Evolutionary conservation across 2,113 vertebrate genomes (phyloP), one percentile per base, ranked within the genome.

Genomic region (Scytalopus superciliaris): DNA sequence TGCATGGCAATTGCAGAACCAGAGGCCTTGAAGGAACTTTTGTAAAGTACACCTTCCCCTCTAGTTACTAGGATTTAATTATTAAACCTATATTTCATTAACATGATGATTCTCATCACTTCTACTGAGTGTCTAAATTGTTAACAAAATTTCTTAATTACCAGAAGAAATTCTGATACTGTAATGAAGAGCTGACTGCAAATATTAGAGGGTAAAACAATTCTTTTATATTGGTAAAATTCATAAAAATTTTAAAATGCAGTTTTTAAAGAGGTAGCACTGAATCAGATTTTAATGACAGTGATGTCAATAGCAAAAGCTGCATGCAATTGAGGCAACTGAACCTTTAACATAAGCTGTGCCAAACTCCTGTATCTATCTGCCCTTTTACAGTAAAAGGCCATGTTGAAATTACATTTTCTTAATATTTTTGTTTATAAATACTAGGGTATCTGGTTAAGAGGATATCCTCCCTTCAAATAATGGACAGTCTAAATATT

Each of bases 51-150:
- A 73, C 33, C 19, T 28, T 92, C 31, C 27, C 28, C 33, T 87
- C 45, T 35, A 53, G 47, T 72, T 90, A 82, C n/a, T 39, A 67
- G 47, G 24, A 80, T 92, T 95, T 95, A 92, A 94, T 94, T 60
- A 95, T 91, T 93, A 92, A 91, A 53, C 69, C n/a, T 47, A 14
- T 55, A 12, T 84, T 90, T 77, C 75, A 49, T 81, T 85, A 89
- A 53, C 23, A 7, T 66, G 31, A 62, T 7, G 31, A 55, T 86
- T 93, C 45, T 33, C 21, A 37, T 80, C 44, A 37, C 5, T 91
- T 96, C 30, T 18, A 30, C 13, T 24, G 6, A 47, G 42, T 27
- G 24, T 75, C 27, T 90, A 49, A 92, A 77, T 39, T 30, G 35
- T 30, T 59, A 70, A 55, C 10, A 69, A 33, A 55, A 69, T 66